Evolutionary conservation across 2,113 vertebrate species (phyloP).

Genomic region (Rhea americana): DNA sequence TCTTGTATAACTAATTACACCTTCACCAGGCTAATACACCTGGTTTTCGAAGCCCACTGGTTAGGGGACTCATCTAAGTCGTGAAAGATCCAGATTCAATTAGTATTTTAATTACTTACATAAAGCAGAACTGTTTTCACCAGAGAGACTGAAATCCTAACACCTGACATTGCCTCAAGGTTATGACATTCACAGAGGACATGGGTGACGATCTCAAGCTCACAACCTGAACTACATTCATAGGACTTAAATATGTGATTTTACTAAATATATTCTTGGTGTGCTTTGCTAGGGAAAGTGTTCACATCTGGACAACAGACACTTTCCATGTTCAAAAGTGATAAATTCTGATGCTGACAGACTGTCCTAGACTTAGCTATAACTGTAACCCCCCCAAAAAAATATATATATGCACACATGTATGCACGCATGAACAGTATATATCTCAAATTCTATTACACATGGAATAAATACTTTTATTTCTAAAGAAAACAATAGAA

Average conservation of each 20-base stretch:
- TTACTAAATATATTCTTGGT: not conserved
- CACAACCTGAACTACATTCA: conserved; percentile 21
- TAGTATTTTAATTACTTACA: conserved; percentile 68
- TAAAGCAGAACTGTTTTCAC: conserved; percentile 32
- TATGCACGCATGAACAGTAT: accelerated
- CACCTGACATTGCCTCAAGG: conserved; percentile 47
- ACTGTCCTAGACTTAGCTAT: not conserved
- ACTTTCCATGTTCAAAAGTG: not conserved
- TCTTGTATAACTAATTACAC: conserved; percentile 44
- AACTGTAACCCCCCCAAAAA: not conserved
- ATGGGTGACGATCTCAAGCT: not conserved
- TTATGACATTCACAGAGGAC: conserved; percentile 38
- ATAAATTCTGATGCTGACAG: not conserved
- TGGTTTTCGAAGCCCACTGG: conserved; percentile 26
- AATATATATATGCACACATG: not conserved
- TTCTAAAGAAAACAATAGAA: not conserved
- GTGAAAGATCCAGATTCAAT: conserved; percentile 55
- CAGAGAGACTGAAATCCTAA: not conserved
- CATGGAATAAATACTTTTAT: not conserved
- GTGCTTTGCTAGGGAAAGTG: not conserved
- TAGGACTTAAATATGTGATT: not conserved
- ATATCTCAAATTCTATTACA: not conserved
- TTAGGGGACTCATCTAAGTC: conserved; percentile 27
- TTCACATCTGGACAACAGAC: not conserved
- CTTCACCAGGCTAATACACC: conserved; percentile 27